These are phyloP conservation scores for Apamea epomidion DNA, from an alignment of 2,888 invertebrate species.

Conservation along the genomic window DNA sequence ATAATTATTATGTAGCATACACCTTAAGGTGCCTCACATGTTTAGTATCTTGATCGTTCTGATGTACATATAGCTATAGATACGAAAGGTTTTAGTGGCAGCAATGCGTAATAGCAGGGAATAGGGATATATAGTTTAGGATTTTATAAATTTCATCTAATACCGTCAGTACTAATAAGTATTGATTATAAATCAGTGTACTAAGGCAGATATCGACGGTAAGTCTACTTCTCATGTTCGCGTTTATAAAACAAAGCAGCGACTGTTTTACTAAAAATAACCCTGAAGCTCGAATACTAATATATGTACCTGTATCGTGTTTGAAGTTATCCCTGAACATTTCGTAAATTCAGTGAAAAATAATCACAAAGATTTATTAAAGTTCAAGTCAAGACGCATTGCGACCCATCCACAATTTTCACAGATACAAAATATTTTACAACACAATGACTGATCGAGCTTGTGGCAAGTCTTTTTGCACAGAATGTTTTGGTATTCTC, in stretches of 20 bases:
- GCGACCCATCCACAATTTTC: conserved; percentile 41
- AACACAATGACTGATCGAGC: conserved; percentile 5
- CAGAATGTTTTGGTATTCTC: conserved; percentile 40
- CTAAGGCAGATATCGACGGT: conserved; percentile 15
- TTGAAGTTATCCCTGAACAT: conserved; percentile 51
- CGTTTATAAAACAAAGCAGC: not conserved
- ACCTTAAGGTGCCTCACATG: conserved; percentile 15
- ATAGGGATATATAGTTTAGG: not conserved
- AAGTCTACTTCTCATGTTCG: conserved; percentile 20
- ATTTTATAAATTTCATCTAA: not conserved
- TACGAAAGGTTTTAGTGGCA: not conserved
- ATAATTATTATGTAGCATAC: not conserved
- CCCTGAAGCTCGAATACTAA: not conserved
- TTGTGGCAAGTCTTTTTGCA: conserved; percentile 5
- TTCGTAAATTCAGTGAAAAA: conserved; percentile 39
- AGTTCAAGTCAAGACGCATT: conserved; percentile 61
- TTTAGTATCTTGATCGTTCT: not conserved
- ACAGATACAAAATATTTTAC: conserved; percentile 42
- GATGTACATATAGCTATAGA: not conserved
- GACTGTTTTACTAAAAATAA: conserved; percentile 8
- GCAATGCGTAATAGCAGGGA: conserved; percentile 8
- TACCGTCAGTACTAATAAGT: conserved; percentile 7
- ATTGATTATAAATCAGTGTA: conserved; percentile 43
- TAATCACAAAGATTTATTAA: conserved; percentile 38
- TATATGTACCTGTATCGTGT: conserved; percentile 43